These are phyloP conservation scores for Heliornis fulica DNA, from an alignment of 2,113 vertebrate genomes.

Conservation along the genomic window DNA sequence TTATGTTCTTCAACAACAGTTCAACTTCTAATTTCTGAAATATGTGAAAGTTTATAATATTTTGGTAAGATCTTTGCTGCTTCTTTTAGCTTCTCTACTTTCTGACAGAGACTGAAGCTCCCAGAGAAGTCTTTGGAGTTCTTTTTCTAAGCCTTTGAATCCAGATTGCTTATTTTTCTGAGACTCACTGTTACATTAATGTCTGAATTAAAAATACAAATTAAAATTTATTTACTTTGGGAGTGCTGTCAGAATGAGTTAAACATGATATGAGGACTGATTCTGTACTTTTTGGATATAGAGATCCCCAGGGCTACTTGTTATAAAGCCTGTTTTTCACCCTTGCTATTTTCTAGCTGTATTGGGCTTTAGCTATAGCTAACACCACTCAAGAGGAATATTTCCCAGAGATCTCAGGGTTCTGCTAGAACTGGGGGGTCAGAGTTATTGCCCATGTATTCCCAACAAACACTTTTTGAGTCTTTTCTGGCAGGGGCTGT, in stretches of 20 bases:
- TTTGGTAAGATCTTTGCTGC: background rate
- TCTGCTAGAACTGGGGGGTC: background rate
- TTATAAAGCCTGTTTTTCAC: background rate
- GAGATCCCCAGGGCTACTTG: background rate
- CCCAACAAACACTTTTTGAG: background rate
- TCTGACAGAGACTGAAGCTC: background rate
- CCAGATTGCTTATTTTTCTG: background rate
- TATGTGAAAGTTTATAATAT: background rate
- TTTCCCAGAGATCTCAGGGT: background rate
- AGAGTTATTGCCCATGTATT: background rate
- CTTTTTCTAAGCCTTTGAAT: background rate
- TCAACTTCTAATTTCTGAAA: background rate
- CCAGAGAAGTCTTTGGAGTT: background rate
- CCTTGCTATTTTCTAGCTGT: background rate
- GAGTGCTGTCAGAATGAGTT: background rate
- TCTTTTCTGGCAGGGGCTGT: background rate
- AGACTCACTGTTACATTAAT: background rate
- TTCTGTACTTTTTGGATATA: background rate
- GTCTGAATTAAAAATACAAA: slow-evolving; percentile 23
- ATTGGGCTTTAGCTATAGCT: background rate
- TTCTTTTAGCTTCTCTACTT: background rate
- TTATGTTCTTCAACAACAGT: background rate
- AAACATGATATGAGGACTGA: background rate
- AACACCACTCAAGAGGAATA: background rate
- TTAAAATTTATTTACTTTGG: slow-evolving; percentile 51